Evolutionary conservation across 2,113 vertebrate species (phyloP).

Genomic region (Brachyistius frenatus): DNA sequence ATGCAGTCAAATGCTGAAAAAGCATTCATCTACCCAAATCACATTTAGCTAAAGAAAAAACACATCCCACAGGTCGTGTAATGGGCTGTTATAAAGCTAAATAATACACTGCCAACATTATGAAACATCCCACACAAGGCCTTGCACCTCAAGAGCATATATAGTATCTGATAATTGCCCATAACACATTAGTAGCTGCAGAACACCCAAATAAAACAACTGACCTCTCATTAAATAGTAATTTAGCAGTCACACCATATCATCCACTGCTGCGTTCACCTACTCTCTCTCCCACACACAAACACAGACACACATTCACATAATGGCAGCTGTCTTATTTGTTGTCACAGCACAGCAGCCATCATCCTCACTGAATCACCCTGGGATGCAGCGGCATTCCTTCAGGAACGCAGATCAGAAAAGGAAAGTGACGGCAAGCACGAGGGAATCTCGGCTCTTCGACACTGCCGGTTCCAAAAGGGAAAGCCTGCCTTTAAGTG

Average conservation of each 20-base stretch:
- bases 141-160: constrained; percentile 38
- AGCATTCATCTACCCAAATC: constrained; percentile 31
- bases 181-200: constrained; percentile 53
- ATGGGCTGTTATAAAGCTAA: constrained; percentile 42
- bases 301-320: constrained; percentile 10
- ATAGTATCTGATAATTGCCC: constrained; percentile 58
- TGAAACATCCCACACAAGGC: constrained; percentile 54
- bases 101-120: constrained; percentile 23
- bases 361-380: constrained; percentile 41
- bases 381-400: constrained; percentile 40
- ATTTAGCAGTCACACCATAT: constrained; percentile 29
- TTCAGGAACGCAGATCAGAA: constrained; percentile 8
- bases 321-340: constrained; percentile 54
- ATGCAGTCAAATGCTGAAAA: constrained; percentile 21
- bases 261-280: neutral
- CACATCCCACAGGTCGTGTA: constrained; percentile 48
- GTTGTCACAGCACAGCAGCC: constrained; percentile 31
- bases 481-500: constrained; percentile 16
- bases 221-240: constrained; percentile 55
- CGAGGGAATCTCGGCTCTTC: constrained; percentile 18
- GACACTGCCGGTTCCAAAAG: constrained; percentile 5
- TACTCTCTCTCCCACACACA: neutral
- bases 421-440: constrained; percentile 12
- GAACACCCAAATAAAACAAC: constrained; percentile 52
- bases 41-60: constrained; percentile 33